These are phyloP conservation scores for Corythornis madagascariensis DNA, from an alignment of 2,113 vertebrate genomes.

Conservation along the genomic window DNA sequence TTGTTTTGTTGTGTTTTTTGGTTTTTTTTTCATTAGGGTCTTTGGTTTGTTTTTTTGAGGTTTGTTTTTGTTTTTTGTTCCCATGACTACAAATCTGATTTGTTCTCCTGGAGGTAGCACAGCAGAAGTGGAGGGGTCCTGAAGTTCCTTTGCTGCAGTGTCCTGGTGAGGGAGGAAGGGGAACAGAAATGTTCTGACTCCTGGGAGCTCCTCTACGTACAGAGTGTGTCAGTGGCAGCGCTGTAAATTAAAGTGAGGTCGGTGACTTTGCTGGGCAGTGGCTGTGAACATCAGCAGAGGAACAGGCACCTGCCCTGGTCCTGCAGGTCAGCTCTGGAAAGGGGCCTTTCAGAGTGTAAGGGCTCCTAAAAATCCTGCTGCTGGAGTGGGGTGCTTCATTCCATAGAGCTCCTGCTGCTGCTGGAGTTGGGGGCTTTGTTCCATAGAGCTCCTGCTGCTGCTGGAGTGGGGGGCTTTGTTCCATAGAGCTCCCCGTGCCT, in stretches of 20 bases:
- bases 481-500: background rate
- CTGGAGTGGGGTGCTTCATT: background rate
- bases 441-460: too few species aligned
- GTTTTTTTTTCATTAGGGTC: too few species aligned
- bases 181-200: background rate
- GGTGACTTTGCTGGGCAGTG: background rate
- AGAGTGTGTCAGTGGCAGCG: rapidly evolving
- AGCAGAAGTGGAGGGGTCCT: background rate
- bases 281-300: background rate
- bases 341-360: background rate
- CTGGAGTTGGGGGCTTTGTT: background rate
- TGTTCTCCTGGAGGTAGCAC: background rate
- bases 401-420: background rate
- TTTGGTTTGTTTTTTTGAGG: background rate
- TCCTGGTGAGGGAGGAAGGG: background rate
- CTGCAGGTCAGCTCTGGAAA: background rate
- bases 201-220: background rate
- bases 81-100: background rate
- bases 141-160: background rate
- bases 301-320: background rate
- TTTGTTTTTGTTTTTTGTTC: background rate
- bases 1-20: background rate
- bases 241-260: background rate
- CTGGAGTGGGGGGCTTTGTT: background rate
- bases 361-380: background rate